These are phyloP conservation scores for Nezara viridula DNA, from an alignment of 2,888 invertebrate species.

Conservation along the genomic window DNA sequence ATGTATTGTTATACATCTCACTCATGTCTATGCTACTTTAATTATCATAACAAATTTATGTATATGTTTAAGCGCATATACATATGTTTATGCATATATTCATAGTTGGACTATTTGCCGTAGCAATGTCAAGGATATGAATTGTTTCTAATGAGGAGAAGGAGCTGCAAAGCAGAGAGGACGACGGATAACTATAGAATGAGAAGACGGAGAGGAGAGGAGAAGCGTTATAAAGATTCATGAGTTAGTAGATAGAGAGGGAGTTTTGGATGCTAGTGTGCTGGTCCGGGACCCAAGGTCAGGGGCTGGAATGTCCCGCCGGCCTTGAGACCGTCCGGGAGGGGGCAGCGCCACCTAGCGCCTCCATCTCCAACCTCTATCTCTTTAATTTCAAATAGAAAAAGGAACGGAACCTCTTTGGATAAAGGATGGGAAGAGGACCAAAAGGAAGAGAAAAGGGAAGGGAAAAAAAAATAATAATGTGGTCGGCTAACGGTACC, in stretches of 20 bases:
- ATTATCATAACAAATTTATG: too few relatives aligned
- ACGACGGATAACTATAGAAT: neutral
- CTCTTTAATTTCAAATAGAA: constrained; percentile 47
- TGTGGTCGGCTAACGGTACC: constrained; percentile 46
- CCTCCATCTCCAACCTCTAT: neutral
- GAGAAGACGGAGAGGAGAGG: neutral
- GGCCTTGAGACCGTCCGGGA: constrained; percentile 34
- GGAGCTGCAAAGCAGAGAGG: neutral
- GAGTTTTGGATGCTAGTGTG: constrained; percentile 55
- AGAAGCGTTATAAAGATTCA: constrained; percentile 47
- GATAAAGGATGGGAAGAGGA: constrained; percentile 3
- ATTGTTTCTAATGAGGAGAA: neutral
- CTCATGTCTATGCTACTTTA: too few relatives aligned
- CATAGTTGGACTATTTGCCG: neutral
- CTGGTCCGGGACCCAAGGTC: constrained; percentile 57
- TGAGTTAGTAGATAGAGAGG: constrained; percentile 44
- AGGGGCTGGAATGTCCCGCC: constrained; percentile 44
- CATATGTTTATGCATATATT: neutral
- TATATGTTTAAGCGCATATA: too few relatives aligned
- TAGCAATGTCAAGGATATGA: neutral
- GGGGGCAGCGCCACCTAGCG: neutral
- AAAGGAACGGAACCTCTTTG: neutral
- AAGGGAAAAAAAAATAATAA: neutral
- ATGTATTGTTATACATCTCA: too few relatives aligned
- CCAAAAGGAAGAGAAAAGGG: constrained; percentile 1